Base-by-base conservation (phyloP, 2,888 invertebrate genomes). In the Hirtodrosophila histrioides region DNA sequence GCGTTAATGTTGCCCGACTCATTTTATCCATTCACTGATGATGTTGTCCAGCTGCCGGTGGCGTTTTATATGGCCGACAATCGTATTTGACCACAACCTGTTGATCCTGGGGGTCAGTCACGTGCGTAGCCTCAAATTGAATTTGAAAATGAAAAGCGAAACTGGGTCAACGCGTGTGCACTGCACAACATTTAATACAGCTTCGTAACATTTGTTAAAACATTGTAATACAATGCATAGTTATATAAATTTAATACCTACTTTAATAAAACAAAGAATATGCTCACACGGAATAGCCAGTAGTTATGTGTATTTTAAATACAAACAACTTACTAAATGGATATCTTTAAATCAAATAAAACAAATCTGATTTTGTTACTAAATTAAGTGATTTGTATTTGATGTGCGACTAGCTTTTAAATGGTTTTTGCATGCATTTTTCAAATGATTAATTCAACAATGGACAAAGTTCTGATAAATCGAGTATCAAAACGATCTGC, bases 81-180 rank as follows among this genome's bases (percentile, higher is more conserved):
- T 46, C 54, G 50, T 12, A 23, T 46, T 53, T 72, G 79, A 78
- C 86, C 88, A 58, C 65, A 64, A 85, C 50, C 74, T 72, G 48
- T 57, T 60, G 55, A 60, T 61, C 78, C 62, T 44, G 48, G 50
- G 60, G 46, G 60, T 57, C 65, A 72, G 68, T 48, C 86, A 80
- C 79, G 79, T 80, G 75, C 61, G 31, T 48, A 51, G 54, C 53
- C 37, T 51, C 40, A 44, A 50, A 54, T 66, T 69, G 65, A 49
- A 77, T 60, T 62, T 39, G 41, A 39, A 35, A 64, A 56, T 31
- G 31, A 37, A 35, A 49, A 10, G 2, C 27, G 24, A 63, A 80
- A 80, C 78, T 81, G 61, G 83, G 87, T 62, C 86, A 81, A 54
- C 61, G 78, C 62, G 58, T 80, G 24, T 71, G 35, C 79, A 79